Conservation (phyloP, 2,113 vertebrate species). For the Butorides virescens region DNA sequence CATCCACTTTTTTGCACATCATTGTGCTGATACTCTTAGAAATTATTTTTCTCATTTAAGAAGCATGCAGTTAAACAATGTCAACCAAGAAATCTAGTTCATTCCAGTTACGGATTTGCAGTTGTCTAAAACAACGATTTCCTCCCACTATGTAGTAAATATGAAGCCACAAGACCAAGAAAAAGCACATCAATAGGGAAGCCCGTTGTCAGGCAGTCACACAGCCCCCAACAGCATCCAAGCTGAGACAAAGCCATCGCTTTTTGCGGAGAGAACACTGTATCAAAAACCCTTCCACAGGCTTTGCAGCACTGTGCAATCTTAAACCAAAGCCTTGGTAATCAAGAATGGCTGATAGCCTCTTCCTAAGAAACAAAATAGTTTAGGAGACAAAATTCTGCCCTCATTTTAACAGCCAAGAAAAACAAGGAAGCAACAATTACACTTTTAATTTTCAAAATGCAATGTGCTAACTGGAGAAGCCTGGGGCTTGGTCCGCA, state of each 20-base stretch:
- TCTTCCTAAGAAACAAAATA: neutral
- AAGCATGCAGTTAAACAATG: neutral
- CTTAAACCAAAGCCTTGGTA: neutral
- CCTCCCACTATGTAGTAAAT: accelerated
- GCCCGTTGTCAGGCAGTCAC: too few species aligned
- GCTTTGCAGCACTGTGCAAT: neutral
- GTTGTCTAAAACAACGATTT: neutral
- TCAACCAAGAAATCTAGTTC: neutral
- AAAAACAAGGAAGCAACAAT: neutral
- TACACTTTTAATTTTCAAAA: neutral
- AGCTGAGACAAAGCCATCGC: neutral
- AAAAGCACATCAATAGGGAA: accelerated
- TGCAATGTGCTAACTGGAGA: neutral
- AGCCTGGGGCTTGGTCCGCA: neutral
- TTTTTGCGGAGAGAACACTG: neutral
- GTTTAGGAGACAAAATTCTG: neutral
- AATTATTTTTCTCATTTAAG: neutral
- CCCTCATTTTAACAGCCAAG: neutral
- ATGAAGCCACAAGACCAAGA: neutral
- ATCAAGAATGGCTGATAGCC: neutral
- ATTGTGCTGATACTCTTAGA: accelerated
- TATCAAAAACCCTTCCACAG: neutral
- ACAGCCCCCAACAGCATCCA: neutral
- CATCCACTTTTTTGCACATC: neutral
- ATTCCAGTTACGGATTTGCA: neutral